Evolutionary conservation across 2,888 invertebrate species (phyloP).

Genomic region (Parapristionchus giblindavisi): DNA sequence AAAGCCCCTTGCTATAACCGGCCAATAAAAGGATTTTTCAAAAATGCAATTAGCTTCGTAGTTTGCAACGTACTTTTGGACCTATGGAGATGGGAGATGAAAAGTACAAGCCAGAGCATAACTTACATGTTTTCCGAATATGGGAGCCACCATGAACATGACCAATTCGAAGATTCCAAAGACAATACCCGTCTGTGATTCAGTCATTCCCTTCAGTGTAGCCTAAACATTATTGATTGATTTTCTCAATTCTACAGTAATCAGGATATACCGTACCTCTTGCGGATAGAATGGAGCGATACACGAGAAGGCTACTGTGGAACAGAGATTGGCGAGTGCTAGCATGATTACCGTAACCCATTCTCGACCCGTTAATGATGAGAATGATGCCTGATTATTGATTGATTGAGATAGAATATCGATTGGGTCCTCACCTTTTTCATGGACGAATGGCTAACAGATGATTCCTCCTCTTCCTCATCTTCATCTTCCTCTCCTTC

Average conservation of each 20-base stretch:
- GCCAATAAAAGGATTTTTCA: no score
- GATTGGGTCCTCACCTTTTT: slow-evolving; percentile 28
- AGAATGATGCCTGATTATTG: slow-evolving; percentile 17
- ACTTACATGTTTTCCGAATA: slow-evolving; percentile 69
- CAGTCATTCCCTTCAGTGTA: slow-evolving; percentile 61
- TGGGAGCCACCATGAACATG: slow-evolving; percentile 68
- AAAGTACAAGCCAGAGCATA: no score
- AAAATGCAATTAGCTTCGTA: not conserved
- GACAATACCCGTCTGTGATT: slow-evolving; percentile 68
- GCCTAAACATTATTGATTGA: slow-evolving; percentile 45
- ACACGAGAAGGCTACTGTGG: slow-evolving; percentile 68
- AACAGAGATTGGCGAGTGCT: slow-evolving; percentile 67
- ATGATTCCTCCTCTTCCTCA: slow-evolving; percentile 38
- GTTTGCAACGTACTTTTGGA: no score
- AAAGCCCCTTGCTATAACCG: no score
- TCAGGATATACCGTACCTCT: slow-evolving; percentile 49
- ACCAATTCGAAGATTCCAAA: slow-evolving; percentile 69
- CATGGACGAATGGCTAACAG: not conserved
- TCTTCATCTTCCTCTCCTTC: slow-evolving; percentile 41
- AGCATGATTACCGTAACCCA: slow-evolving; percentile 65
- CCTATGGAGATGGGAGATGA: no score
- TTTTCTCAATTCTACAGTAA: not conserved
- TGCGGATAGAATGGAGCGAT: slow-evolving; percentile 69
- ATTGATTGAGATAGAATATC: not conserved
- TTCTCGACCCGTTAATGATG: slow-evolving; percentile 51